Conservation (phyloP, 2,888 invertebrate species). For the Agrilus biguttatus region DNA sequence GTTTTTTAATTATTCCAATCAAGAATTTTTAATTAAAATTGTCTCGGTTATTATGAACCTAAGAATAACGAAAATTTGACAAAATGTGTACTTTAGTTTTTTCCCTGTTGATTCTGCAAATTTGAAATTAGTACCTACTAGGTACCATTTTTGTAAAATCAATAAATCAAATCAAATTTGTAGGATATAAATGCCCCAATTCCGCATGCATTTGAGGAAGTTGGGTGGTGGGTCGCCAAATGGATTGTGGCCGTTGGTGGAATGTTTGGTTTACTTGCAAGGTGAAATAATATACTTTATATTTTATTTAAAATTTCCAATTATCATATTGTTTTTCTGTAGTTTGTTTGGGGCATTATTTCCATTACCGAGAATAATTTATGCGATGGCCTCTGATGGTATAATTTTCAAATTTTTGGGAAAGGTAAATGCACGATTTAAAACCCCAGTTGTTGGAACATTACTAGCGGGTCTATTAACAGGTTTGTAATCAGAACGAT, state of each 20-base stretch:
- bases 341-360: slow-evolving; percentile 77
- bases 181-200: slow-evolving; percentile 67
- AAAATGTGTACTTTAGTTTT: neutral
- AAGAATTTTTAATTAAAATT: too few relatives aligned
- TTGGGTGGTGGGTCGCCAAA: slow-evolving; percentile 65
- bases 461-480: slow-evolving; percentile 61
- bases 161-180: slow-evolving; percentile 14
- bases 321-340: slow-evolving; percentile 4
- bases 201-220: slow-evolving; percentile 58
- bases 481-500: slow-evolving; percentile 28
- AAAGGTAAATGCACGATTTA: slow-evolving; percentile 54
- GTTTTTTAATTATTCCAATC: too few relatives aligned
- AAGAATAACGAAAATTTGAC: too few relatives aligned
- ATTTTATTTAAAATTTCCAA: slow-evolving; percentile 2
- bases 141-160: neutral
- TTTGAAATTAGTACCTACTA: too few relatives aligned
- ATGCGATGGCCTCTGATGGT: slow-evolving; percentile 81
- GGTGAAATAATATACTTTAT: slow-evolving; percentile 32
- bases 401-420: slow-evolving; percentile 66
- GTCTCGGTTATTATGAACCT: too few relatives aligned
- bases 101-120: too few relatives aligned
- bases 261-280: slow-evolving; percentile 71
- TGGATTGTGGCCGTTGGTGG: slow-evolving; percentile 77
- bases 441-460: slow-evolving; percentile 67
- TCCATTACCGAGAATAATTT: slow-evolving; percentile 72